These are phyloP conservation scores for Mycetomoellerius zeteki DNA, from an alignment of 1,140 invertebrate species.

Conservation along the genomic window DNA sequence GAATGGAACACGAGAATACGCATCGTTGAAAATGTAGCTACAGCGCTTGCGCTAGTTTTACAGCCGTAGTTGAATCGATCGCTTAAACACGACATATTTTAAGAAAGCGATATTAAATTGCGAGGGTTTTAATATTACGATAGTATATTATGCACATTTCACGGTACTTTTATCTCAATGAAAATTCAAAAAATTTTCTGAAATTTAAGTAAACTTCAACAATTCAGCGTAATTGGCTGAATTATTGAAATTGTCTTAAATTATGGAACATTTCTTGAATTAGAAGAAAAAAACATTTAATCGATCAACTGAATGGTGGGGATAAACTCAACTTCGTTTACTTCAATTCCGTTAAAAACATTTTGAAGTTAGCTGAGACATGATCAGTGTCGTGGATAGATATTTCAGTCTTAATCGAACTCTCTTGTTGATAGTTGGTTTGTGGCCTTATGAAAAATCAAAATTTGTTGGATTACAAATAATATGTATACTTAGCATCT, in stretches of 20 bases:
- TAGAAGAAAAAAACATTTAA: neutral
- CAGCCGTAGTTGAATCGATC: neutral
- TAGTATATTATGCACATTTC: neutral
- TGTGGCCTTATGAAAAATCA: slow-evolving; percentile 25
- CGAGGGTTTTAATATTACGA: neutral
- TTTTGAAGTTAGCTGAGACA: neutral
- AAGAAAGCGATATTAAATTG: neutral
- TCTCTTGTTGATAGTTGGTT: neutral
- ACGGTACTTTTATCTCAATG: neutral
- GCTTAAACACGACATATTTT: neutral
- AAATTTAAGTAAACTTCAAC: neutral
- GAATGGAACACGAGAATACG: neutral
- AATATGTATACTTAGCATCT: neutral
- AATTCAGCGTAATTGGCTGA: neutral
- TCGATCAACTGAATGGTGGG: neutral
- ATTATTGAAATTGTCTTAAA: slow-evolving; percentile 6
- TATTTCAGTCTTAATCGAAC: slow-evolving; percentile 1
- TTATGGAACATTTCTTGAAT: neutral
- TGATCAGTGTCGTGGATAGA: neutral
- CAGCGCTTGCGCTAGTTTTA: neutral
- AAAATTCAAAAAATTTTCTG: too few species aligned
- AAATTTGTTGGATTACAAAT: neutral
- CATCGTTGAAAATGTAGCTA: neutral
- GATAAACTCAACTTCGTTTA: neutral
- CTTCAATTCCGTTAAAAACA: neutral